Evolutionary conservation across 2,797 vertebrate species (phyloP), one percentile per base, ranked within the genome.

Genomic region (Melanotaenia boesemani): DNA sequence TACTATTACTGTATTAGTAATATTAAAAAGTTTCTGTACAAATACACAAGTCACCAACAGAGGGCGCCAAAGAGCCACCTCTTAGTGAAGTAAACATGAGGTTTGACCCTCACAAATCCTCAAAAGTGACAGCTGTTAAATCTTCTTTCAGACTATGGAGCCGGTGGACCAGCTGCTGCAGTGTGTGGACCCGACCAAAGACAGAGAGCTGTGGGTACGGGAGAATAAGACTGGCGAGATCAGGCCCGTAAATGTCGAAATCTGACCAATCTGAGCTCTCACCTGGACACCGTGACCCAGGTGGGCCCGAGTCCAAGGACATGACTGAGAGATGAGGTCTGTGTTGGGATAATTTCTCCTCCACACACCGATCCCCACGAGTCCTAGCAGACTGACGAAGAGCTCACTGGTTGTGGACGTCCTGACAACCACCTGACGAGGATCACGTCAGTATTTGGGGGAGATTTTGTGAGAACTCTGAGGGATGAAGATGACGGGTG

Each of bases 101-200:
- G 18, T n/a, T 1, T 24, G 11, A 12, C 20, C 30, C 6, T 18
- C 26, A 24, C 16, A 5, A 4, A 36, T 1, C 9, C 1, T 24
- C n/a, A 12, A 15, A 34, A 6, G 2, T 58, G 28, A 57, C 34
- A 52, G 46, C 52, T 52, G 70, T 70, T 32, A 37, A 62, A 2
- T 77, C 30, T 79, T 3, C 72, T 68, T 85, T 73, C 93, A 99
- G 98, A 99, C 98, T 76, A 94, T 98, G 86, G 98, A 99, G 92
- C 96, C 97, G 0, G 97, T 99, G 94, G 98, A 99, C 90, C 95
- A 99, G 89, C 95, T 99, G 69, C 95, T 99, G 85, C 97, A 96
- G 89, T 94, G 95, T 66, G 98, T 99, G 90, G 97, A 99, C 89
- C 97, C 98, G 2, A 85, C 89, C 88, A 97, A 90, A 92, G 98